These are phyloP conservation scores for Watsonalla binaria DNA, from an alignment of 2,888 invertebrate genomes.

Conservation along the genomic window DNA sequence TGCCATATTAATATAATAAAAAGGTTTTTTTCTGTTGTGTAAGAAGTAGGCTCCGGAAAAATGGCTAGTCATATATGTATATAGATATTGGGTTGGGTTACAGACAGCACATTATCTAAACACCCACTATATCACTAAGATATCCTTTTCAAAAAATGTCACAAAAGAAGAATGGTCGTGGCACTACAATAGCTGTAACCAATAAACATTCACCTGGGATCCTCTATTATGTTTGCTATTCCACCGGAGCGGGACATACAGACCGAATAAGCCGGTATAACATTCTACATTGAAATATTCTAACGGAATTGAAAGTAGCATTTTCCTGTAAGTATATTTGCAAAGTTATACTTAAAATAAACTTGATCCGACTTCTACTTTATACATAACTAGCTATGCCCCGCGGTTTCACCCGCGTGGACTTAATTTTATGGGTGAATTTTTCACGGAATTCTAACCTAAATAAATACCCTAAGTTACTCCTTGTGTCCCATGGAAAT, in stretches of 20 bases:
- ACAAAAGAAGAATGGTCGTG: background rate
- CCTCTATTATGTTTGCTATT: slow-evolving; percentile 2
- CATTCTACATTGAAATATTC: background rate
- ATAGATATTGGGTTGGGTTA: too few species aligned
- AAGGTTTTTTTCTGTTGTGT: too few species aligned
- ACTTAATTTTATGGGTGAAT: too few species aligned
- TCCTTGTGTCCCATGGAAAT: too few species aligned
- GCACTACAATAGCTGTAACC: background rate
- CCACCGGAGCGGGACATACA: background rate
- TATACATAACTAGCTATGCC: too few species aligned
- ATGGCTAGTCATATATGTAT: too few species aligned
- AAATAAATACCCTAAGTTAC: too few species aligned
- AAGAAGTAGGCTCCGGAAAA: too few species aligned
- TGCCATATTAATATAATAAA: too few species aligned
- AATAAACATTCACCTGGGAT: slow-evolving; percentile 1
- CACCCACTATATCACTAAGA: background rate
- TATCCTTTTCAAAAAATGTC: background rate
- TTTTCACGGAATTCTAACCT: too few species aligned
- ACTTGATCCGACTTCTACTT: too few species aligned
- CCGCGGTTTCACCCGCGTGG: too few species aligned
- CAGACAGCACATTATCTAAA: background rate
- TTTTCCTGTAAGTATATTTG: slow-evolving; percentile 15
- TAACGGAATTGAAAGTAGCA: slow-evolving; percentile 4
- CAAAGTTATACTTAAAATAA: slow-evolving; percentile 17
- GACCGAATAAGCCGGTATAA: slow-evolving; percentile 1